These are phyloP conservation scores for Mellilla xanthometata DNA, from an alignment of 2,888 invertebrate genomes.

Conservation along the genomic window DNA sequence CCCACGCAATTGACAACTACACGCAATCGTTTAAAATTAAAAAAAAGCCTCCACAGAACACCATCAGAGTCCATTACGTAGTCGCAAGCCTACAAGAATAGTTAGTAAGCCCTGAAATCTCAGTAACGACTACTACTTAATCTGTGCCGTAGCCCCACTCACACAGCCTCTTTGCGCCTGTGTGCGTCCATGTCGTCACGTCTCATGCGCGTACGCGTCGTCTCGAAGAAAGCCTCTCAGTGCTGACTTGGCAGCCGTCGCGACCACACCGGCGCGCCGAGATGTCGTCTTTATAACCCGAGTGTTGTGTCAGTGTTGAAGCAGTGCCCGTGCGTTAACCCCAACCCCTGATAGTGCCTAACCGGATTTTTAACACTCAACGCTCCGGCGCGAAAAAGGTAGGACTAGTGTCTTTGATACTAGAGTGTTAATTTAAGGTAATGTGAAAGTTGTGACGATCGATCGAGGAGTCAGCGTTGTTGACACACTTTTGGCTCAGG, in stretches of 20 bases:
- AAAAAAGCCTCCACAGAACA: background rate
- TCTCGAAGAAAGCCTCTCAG: slow-evolving; percentile 75
- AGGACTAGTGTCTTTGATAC: slow-evolving; percentile 46
- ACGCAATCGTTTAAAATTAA: too few relatives aligned
- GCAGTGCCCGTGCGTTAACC: slow-evolving; percentile 78
- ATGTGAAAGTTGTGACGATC: slow-evolving; percentile 79
- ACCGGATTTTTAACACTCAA: slow-evolving; percentile 72
- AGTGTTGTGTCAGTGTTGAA: slow-evolving; percentile 75
- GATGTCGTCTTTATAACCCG: slow-evolving; percentile 73
- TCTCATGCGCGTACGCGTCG: slow-evolving; percentile 67
- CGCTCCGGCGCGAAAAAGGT: slow-evolving; percentile 74
- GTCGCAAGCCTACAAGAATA: too few relatives aligned
- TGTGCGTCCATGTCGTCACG: slow-evolving; percentile 47
- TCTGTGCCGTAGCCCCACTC: slow-evolving; percentile 37
- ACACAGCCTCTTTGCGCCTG: slow-evolving; percentile 35
- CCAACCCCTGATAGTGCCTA: slow-evolving; percentile 77
- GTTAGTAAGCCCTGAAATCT: slow-evolving; percentile 10
- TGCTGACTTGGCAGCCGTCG: slow-evolving; percentile 76
- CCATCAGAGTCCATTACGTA: too few relatives aligned
- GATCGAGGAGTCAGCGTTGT: slow-evolving; percentile 69
- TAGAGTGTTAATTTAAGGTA: slow-evolving; percentile 78
- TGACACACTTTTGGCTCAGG: slow-evolving; percentile 80
- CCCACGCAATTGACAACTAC: too few relatives aligned
- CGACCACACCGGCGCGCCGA: slow-evolving; percentile 72
- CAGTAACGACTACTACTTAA: slow-evolving; percentile 26